A percentile compares a stretch with the other conserved stretches of the same genome.
Evolutionary conservation across 1,140 invertebrate genomes (phyloP).

Genomic region (Pseudomyrmex pallidus): DNA sequence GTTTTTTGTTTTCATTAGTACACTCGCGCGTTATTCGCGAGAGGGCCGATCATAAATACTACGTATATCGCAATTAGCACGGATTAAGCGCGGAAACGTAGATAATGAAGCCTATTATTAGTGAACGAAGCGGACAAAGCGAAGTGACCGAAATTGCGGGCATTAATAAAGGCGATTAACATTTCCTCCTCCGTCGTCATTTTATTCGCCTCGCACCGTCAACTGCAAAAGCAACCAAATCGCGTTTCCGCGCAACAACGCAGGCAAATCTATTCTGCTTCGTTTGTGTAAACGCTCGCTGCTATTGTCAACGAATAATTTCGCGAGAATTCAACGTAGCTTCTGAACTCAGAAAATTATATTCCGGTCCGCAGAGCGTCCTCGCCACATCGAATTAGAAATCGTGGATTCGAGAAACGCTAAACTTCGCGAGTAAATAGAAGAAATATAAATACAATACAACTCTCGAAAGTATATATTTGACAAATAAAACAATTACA

Average conservation of each 20-base stretch:
- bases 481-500: too few species aligned
- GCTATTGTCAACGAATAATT: slow-evolving; percentile 21
- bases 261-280: slow-evolving; percentile 8
- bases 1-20: background rate
- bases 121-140: slow-evolving; percentile 11
- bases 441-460: background rate
- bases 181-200: background rate
- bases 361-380: background rate
- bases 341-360: background rate
- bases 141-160: slow-evolving; percentile 42
- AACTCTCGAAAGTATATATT: background rate
- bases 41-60: slow-evolving; percentile 1
- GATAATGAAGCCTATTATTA: slow-evolving; percentile 51
- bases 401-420: background rate
- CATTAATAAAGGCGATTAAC: slow-evolving; percentile 42
- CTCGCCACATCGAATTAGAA: background rate
- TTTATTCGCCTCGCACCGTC: background rate
- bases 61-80: slow-evolving; percentile 11
- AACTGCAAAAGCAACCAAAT: slow-evolving; percentile 14
- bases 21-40: background rate
- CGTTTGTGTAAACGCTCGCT: slow-evolving; percentile 15
- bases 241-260: slow-evolving; percentile 19
- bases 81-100: slow-evolving; percentile 4
- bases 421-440: background rate
- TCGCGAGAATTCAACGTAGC: background rate